Base-by-base conservation (phyloP, 1,140 invertebrate genomes). In the Triops longicaudatus region DNA sequence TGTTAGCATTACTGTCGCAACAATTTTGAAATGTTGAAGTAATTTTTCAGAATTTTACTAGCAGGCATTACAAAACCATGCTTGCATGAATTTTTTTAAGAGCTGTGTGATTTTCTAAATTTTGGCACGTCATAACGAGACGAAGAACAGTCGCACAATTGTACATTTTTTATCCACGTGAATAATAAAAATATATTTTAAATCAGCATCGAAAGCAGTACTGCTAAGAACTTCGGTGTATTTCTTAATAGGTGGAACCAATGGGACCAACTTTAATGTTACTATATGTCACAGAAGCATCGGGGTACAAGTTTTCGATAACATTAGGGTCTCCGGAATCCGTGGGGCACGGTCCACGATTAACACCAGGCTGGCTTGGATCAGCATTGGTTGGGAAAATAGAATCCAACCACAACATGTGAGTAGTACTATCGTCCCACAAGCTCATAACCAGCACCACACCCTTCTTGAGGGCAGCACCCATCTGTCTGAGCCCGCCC, bases 381-480 rank as follows among this genome's bases (percentile, higher is more conserved):
- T 80, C 78, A n/a, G 28, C 63, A 43, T 41, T 76, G 41, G 76
- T 22, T 4, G 80, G 80, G 76, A 74, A 80, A 78, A 79, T 79
- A 71, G 63, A 76, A 73, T 80, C 80, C 28, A 80, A 75, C 80
- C 80, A 80, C 17, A 80, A 73, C 80, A 80, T 80, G 72, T 79
- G 75, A 72, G 79, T 75, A 63, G 77, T 78, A 76, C 80, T 79
- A 28, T 80, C 80, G 31, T 80, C 80, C 80, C 80, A 80, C 37
- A 80, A 44, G 73, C 78, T 79, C 75, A 80, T 73, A 37, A 80
- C 80, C 26, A 80, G 78, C 1, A 80, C 80, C 72, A 79, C 76
- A 22, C 80, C 80, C 26, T 76, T 73, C 26, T 73, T 77, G 76
- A 80, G 27, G 41, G 80, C 78, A 10, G 72, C 79, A 6, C 80